Percentiles rank a stretch among this genome's conserved stretches.
Conservation (phyloP, 2,888 invertebrate genomes). For the Pinctada fucata region DNA sequence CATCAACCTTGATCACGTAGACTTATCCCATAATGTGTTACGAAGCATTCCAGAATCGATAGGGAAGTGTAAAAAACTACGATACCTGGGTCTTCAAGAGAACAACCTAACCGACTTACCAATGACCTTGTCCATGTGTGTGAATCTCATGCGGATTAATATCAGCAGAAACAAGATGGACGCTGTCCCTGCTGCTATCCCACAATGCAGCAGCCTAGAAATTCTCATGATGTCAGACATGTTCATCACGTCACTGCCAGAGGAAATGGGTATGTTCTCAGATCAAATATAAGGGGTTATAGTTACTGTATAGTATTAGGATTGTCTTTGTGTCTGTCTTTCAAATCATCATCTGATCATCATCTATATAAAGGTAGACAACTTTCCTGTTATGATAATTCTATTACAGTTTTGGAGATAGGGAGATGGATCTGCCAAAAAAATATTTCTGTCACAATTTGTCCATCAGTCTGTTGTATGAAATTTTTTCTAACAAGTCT, state of each 20-base stretch:
- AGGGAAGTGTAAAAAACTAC: constrained; percentile 50
- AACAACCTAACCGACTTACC: constrained; percentile 60
- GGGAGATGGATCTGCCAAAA: no score
- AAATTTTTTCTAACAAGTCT: no score
- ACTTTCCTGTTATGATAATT: no score
- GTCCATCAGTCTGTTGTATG: no score
- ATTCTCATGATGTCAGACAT: constrained; percentile 60
- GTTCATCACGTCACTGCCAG: constrained; percentile 59
- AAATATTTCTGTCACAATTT: no score
- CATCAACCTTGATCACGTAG: constrained; percentile 56
- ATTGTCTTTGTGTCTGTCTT: no score
- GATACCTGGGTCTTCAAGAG: constrained; percentile 44
- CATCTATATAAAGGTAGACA: no score
- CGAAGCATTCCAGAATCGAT: constrained; percentile 57
- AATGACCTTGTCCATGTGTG: constrained; percentile 51
- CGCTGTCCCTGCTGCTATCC: constrained; percentile 55
- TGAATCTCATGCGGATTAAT: constrained; percentile 49
- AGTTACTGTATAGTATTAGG: no score
- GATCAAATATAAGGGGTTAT: neutral
- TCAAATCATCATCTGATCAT: no score
- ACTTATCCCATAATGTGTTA: constrained; percentile 56
- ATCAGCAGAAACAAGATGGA: constrained; percentile 61
- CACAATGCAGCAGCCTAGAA: constrained; percentile 52
- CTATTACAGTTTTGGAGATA: no score
- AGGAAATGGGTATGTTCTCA: constrained; percentile 54